A percentile compares a stretch with the other conserved stretches of the same genome.
Conservation (phyloP, 2,797 vertebrate genomes). For the Neosilurus hyrtlii region DNA sequence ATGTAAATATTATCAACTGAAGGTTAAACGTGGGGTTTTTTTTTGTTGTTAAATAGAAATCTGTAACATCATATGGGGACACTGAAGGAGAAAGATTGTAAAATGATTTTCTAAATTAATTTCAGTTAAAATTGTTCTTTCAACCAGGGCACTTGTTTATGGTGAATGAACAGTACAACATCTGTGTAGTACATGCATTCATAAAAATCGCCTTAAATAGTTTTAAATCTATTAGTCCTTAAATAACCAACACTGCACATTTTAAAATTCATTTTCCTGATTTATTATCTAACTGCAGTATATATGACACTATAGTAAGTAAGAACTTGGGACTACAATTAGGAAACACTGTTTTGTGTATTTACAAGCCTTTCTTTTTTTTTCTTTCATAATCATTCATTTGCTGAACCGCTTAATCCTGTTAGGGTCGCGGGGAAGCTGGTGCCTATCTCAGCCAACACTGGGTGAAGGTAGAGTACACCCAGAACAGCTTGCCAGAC, state of each 20-base stretch:
- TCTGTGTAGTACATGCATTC: not conserved
- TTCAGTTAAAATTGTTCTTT: slow-evolving; percentile 13
- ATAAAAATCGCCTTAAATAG: not conserved
- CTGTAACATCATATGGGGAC: not conserved
- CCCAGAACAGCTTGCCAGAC: too few species aligned
- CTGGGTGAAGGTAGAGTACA: too few species aligned
- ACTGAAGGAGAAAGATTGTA: slow-evolving; percentile 10
- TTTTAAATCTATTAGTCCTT: not conserved
- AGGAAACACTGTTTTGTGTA: not conserved
- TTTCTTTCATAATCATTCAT: too few species aligned
- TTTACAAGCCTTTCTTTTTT: not conserved
- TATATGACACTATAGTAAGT: not conserved
- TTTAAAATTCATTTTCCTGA: not conserved
- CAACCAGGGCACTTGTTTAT: slow-evolving; percentile 20
- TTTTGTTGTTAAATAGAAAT: not conserved
- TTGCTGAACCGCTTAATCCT: too few species aligned
- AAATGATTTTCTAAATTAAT: slow-evolving; percentile 17
- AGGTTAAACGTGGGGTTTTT: not conserved
- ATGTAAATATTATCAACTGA: slow-evolving; percentile 10
- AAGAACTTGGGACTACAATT: not conserved
- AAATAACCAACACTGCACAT: not conserved
- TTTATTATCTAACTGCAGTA: not conserved
- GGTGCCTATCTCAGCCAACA: too few species aligned
- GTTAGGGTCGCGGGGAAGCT: too few species aligned
- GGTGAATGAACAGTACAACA: not conserved